These are phyloP conservation scores for Brassicogethes aeneus DNA, from an alignment of 2,888 invertebrate species.

Conservation along the genomic window DNA sequence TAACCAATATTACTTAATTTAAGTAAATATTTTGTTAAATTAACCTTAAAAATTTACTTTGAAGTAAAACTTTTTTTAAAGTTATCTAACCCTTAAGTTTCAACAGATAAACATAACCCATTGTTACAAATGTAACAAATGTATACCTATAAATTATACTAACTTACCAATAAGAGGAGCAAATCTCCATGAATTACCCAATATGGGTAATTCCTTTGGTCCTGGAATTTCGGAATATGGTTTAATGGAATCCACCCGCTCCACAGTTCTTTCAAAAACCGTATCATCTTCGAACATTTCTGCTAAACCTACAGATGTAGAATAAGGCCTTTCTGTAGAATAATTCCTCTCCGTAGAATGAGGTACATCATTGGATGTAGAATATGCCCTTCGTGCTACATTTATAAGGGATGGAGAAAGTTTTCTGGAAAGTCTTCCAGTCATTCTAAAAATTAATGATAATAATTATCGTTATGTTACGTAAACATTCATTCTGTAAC, in stretches of 20 bases:
- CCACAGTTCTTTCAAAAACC: conserved; percentile 12
- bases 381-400: no score
- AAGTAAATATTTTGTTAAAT: no score
- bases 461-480: neutral
- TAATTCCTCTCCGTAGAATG: conserved; percentile 7
- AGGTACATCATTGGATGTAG: no score
- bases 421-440: conserved; percentile 11
- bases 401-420: conserved; percentile 7
- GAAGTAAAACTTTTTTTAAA: no score
- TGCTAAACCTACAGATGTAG: conserved; percentile 28
- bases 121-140: no score
- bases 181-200: conserved; percentile 77
- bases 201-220: conserved; percentile 60
- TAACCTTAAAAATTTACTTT: no score
- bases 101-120: no score
- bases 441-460: conserved; percentile 9
- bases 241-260: conserved; percentile 19
- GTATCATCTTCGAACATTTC: conserved; percentile 17
- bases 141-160: no score
- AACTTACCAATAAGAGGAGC: conserved; percentile 55
- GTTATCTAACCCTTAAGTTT: no score
- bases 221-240: conserved; percentile 65
- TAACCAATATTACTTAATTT: no score
- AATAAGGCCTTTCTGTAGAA: conserved; percentile 22
- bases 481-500: neutral